phyloP scores from a whole-genome alignment of 2,797 vertebrate species.

The Enteromius argenteus region DNA sequence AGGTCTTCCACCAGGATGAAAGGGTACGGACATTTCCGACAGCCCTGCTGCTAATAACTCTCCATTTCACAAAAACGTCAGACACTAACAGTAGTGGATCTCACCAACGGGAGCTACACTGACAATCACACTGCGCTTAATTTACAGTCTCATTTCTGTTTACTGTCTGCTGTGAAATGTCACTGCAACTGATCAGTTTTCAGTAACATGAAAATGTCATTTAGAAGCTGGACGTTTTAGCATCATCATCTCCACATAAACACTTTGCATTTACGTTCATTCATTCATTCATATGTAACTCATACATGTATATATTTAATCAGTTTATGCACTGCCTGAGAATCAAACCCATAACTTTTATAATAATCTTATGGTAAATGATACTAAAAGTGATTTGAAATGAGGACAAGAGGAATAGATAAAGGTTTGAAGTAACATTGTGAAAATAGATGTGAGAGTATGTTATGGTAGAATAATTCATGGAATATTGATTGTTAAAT shows the following conservation, averaged over 20 bases:
- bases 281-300: not conserved
- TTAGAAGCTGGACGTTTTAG: conserved; percentile 14
- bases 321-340: not conserved
- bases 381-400: not conserved
- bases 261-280: not conserved
- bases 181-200: conserved; percentile 7
- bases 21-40: conserved; percentile 75
- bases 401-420: not conserved
- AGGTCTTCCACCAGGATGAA: conserved; percentile 71
- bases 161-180: not conserved
- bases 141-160: conserved; percentile 36
- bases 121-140: conserved; percentile 52
- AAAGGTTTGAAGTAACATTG: not conserved
- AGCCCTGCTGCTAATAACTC: conserved; percentile 44
- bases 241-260: not conserved
- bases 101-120: conserved; percentile 14
- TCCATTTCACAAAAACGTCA: conserved; percentile 25
- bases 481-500: not conserved
- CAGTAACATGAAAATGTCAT: not conserved
- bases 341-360: not conserved
- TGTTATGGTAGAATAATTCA: conserved; percentile 5
- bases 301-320: not conserved
- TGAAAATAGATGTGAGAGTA: not conserved
- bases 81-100: not conserved
- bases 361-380: not conserved